These are phyloP conservation scores for Rhynchomys soricoides DNA, from an alignment of 2,113 vertebrate species.

Conservation along the genomic window DNA sequence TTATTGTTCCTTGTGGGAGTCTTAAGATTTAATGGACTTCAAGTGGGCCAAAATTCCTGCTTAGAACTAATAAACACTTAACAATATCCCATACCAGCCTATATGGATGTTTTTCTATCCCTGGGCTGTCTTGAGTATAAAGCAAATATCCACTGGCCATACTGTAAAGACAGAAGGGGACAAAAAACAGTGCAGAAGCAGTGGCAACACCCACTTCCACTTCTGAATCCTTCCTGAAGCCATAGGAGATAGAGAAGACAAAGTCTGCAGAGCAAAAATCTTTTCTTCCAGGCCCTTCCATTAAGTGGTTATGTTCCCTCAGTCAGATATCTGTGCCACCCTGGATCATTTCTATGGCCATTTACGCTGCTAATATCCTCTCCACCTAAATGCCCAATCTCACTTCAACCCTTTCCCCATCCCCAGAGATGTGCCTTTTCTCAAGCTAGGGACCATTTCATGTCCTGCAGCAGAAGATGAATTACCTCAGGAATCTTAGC, in stretches of 20 bases:
- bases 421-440: background rate
- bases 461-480: background rate
- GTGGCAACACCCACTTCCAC: background rate
- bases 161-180: background rate
- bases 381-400: background rate
- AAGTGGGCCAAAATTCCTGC: background rate
- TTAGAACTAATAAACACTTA: background rate
- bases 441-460: background rate
- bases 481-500: background rate
- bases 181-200: background rate
- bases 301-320: background rate
- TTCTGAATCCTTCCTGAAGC: background rate
- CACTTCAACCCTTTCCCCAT: background rate
- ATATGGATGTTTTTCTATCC: background rate
- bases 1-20: background rate
- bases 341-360: background rate
- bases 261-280: background rate
- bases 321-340: background rate
- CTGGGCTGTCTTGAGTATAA: background rate
- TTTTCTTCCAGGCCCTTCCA: background rate
- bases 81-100: background rate
- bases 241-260: fast-evolving
- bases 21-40: background rate
- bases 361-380: background rate
- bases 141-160: too few relatives aligned